Conservation (phyloP, 1,140 invertebrate genomes). For the Eriosoma lanigerum region DNA sequence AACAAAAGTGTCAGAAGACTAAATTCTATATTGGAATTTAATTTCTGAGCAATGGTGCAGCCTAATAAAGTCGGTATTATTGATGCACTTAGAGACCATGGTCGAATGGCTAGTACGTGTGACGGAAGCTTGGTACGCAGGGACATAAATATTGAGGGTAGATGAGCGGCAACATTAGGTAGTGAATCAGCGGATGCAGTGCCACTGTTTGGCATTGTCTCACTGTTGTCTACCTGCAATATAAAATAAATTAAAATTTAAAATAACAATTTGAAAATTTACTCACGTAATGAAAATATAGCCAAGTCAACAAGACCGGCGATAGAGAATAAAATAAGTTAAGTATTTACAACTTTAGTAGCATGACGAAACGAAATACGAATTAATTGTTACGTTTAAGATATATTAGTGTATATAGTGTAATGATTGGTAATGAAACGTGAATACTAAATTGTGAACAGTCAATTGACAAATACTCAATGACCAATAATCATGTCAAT, state of each 20-base stretch:
- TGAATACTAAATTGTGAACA: not conserved
- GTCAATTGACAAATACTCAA: not conserved
- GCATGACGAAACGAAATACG: constrained; percentile 14
- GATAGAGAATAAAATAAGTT: not conserved
- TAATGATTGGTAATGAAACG: not conserved
- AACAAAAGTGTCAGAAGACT: constrained; percentile 76
- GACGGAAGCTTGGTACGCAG: constrained; percentile 65
- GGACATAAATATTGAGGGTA: constrained; percentile 47
- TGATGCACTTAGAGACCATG: constrained; percentile 91
- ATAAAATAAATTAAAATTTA: not conserved
- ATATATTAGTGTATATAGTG: not conserved
- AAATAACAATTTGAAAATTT: not conserved
- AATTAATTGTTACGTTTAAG: not conserved
- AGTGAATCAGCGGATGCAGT: constrained; percentile 36
- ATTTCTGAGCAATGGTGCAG: constrained; percentile 81
- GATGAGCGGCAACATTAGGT: constrained; percentile 47
- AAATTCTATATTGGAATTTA: constrained; percentile 70
- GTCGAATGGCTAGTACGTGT: constrained; percentile 81
- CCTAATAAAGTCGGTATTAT: constrained; percentile 86
- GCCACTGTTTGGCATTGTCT: constrained; percentile 34
- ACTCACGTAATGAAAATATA: constrained; percentile 6
- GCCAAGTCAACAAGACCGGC: not conserved
- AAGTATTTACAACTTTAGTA: not conserved
- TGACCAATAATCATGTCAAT: not conserved
- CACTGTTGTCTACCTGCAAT: not conserved